phyloP scores from a whole-genome alignment of 2,888 invertebrate species.

The Mamestra brassicae region DNA sequence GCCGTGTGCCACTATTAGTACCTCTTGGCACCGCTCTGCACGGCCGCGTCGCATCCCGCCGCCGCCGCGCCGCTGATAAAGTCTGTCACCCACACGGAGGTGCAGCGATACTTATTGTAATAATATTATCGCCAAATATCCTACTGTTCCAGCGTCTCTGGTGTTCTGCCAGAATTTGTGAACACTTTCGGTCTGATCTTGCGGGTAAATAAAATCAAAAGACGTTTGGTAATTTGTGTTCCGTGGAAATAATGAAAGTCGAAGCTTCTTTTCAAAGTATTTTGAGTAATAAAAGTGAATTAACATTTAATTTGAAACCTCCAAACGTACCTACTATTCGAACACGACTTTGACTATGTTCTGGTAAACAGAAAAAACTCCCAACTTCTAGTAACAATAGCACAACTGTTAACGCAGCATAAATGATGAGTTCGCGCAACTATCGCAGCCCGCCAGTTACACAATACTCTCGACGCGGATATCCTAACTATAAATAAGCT shows the following conservation, averaged over 20 bases:
- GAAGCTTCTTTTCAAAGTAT: not conserved
- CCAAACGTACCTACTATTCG: not conserved
- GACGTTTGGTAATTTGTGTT: not conserved
- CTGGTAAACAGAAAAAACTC: not conserved
- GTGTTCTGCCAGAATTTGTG: constrained; percentile 11
- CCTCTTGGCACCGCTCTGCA: not conserved
- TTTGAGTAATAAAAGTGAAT: not conserved
- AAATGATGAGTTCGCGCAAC: constrained; percentile 3
- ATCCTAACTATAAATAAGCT: constrained; percentile 49
- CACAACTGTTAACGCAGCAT: not conserved
- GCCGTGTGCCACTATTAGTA: not conserved
- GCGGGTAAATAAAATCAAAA: not conserved
- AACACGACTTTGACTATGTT: not conserved
- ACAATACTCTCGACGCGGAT: constrained; percentile 38
- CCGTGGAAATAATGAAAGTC: not conserved
- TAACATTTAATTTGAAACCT: not conserved
- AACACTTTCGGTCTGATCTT: not conserved
- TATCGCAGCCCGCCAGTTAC: not conserved
- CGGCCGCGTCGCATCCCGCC: not conserved
- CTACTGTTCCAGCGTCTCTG: not conserved
- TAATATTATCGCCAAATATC: constrained; percentile 29
- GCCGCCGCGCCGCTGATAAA: constrained; percentile 3
- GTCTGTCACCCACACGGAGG: constrained; percentile 10
- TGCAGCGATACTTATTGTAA: constrained; percentile 14
- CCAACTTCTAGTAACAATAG: not conserved